Base-by-base conservation (phyloP, 2,113 vertebrate species). In the Thinocorus orbignyianus region DNA sequence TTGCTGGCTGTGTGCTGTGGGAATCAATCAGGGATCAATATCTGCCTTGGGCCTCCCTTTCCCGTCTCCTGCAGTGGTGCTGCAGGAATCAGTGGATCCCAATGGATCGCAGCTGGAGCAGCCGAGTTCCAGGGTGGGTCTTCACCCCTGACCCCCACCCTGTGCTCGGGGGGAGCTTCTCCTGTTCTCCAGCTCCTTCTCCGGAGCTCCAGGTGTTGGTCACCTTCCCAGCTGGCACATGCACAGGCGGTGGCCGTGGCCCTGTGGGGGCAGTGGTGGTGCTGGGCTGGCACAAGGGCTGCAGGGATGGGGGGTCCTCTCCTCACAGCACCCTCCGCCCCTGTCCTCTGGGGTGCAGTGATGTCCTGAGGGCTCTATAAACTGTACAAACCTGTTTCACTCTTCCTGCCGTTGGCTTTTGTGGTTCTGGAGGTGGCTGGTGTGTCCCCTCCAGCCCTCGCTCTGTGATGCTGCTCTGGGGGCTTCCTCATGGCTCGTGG, bases 21-120 rank as follows among this genome's bases (percentile, higher is more conserved):
- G 73, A 86, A 96, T 98, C 97, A 92, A 86, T 96, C 86, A 2
- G 26, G 54, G 81, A 91, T 97, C 95, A 64, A 35, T 88, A 54
- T 19, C 93, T 68, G 61, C 72, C 86, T 37, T 57, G 89, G 95
- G 87, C 58, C 69, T 64, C 86, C 92, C 33, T 49, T 86, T 60
- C 35, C 28, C 61, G 48, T 72, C 71, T 88, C 97, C 66, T 41
- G 30, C 54, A 16, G 31, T 4, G 81, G 51, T 39, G 62, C 61
- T 69, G 83, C 31, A 85, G 31, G 33, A 42, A 35, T 49, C 23
- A 41, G 25, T 22, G 31, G 60, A 44, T 71, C 65, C 87, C 51
- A 41, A 25, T 22, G 31, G 60, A 44, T 71, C 65, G 85, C 51
- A 64, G 9, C 49, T 30, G 5, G 74, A 46, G 72, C 51, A 61